Evolutionary conservation across 2,888 invertebrate species (phyloP), one percentile per base, ranked within the genome.

Genomic region (Syrphus vitripennis): DNA sequence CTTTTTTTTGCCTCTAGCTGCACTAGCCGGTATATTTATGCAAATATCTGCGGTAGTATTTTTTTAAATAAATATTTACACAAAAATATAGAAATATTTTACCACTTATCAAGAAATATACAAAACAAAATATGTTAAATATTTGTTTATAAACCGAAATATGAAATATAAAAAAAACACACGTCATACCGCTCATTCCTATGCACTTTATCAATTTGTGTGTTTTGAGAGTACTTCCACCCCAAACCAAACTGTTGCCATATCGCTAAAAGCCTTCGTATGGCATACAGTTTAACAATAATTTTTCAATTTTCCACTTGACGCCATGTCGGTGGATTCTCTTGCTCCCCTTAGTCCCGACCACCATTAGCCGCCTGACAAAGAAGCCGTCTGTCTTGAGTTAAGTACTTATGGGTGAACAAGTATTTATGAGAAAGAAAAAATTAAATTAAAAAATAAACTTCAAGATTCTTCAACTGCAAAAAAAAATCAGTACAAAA

Each of bases 271-370:
- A 57, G n/a, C 19, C 21, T 21, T 45, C 55, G 29, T 61, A 55
- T 75, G 53, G 55, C 42, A 55, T 57, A 59, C 76, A 69, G 37
- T 48, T 76, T 37, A 61, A 61, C 61, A 61, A 76, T 76, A 40
- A 76, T 76, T 76, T 76, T 76, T 69, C 69, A 37, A 53, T 69
- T 78, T 78, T 29, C 70, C 71, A 77, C 69, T 70, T 53, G 70
- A 70, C 59, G 69, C 70, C 61, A 77, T 48, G 57, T 69, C 48
- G 26, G 34, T n/a, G 4, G 19, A 48, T 45, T 76, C 34, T 69
- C 67, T 12, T 26, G 34, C 42, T 10, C 45, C 59, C 55, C 21
- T 37, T 6, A 16, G 12, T 42, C 12, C 16, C 48, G 48, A 9
- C 61, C 24, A 31, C 7, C 70, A 55, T 65, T 42, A 42, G 34